These are phyloP conservation scores for Macrophya alboannulata DNA, from an alignment of 2,888 invertebrate genomes.

Conservation along the genomic window DNA sequence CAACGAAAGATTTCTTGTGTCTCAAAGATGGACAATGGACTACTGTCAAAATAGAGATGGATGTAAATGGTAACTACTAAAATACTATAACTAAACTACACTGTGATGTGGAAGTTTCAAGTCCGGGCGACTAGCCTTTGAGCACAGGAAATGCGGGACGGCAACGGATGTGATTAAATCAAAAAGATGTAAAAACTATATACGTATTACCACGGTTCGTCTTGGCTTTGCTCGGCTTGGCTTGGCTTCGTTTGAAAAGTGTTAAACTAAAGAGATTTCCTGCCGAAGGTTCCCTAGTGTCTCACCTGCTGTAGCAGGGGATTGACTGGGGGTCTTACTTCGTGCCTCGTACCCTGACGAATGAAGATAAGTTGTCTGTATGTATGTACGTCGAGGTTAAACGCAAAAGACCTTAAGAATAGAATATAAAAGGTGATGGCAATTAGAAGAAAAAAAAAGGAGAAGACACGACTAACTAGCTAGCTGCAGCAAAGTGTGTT, in stretches of 20 bases:
- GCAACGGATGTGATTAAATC: slow-evolving; percentile 67
- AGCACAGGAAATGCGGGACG: slow-evolving; percentile 64
- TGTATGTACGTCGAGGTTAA: not conserved
- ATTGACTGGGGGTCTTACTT: not conserved
- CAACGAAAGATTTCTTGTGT: not conserved
- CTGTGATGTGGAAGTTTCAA: not conserved
- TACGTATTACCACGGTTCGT: not conserved
- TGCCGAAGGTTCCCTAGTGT: not conserved
- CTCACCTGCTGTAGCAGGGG: not conserved
- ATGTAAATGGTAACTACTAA: not conserved
- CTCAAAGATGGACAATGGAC: not conserved
- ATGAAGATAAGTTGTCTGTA: not conserved
- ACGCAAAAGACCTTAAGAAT: not conserved
- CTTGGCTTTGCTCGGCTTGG: too few relatives aligned
- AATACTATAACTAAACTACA: not conserved
- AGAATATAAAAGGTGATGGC: slow-evolving; percentile 13
- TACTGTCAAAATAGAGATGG: not conserved
- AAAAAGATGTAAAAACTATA: slow-evolving; percentile 62
- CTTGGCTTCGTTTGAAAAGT: not conserved
- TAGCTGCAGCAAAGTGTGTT: not conserved
- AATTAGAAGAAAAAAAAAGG: slow-evolving; percentile 1
- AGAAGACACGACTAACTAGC: not conserved
- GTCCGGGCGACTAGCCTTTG: not conserved
- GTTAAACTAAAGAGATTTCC: slow-evolving; percentile 38
- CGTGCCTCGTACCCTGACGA: slow-evolving; percentile 18